Percentiles rank a stretch among this genome's conserved stretches.
These are phyloP conservation scores for Drosophila vallismaia DNA, from an alignment of 2,888 invertebrate species.

Conservation along the genomic window DNA sequence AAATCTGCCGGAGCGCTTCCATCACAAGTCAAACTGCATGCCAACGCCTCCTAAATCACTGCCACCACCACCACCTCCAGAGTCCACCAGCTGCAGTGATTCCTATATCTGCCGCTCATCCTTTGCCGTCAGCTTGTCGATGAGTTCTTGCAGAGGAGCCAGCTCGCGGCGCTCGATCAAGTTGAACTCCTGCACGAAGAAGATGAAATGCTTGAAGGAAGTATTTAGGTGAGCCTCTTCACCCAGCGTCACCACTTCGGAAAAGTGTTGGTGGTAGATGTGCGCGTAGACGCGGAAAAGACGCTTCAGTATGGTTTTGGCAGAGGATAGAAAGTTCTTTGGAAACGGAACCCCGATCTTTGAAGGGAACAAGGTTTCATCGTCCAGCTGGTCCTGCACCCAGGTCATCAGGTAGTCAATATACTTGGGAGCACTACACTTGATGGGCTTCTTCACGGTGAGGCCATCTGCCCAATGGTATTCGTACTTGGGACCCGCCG, in stretches of 20 bases:
- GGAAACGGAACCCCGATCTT: slow-evolving; percentile 99
- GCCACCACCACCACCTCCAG: slow-evolving; percentile 43
- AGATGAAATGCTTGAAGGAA: slow-evolving; percentile 99
- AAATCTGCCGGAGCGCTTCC: slow-evolving; percentile 52
- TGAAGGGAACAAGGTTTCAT: slow-evolving; percentile 98
- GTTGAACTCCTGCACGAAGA: slow-evolving; percentile 96
- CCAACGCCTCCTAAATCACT: slow-evolving; percentile 15
- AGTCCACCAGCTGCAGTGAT: slow-evolving; percentile 58
- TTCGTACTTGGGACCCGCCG: slow-evolving; percentile 99
- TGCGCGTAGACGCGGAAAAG: slow-evolving; percentile 99
- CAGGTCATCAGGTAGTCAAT: slow-evolving; percentile 99
- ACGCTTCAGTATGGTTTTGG: slow-evolving; percentile 98
- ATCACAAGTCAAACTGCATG: slow-evolving; percentile 72
- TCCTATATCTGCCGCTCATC: slow-evolving; percentile 90
- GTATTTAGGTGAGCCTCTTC: slow-evolving; percentile 99
- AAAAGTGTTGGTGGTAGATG: slow-evolving; percentile 99
- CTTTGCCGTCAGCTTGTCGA: slow-evolving; percentile 96
- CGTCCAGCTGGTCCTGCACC: slow-evolving; percentile 99
- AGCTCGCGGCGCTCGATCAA: slow-evolving; percentile 98
- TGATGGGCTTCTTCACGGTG: slow-evolving; percentile 98
- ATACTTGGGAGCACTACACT: slow-evolving; percentile 99
- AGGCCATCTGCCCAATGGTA: slow-evolving; percentile 99
- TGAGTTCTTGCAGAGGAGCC: slow-evolving; percentile 98
- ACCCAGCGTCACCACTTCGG: slow-evolving; percentile 97
- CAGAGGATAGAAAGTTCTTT: slow-evolving; percentile 97